Percentiles rank a stretch among this genome's conserved stretches.
phyloP scores from a whole-genome alignment of 2,113 vertebrate genomes.

The Micronycteris hirsuta region DNA sequence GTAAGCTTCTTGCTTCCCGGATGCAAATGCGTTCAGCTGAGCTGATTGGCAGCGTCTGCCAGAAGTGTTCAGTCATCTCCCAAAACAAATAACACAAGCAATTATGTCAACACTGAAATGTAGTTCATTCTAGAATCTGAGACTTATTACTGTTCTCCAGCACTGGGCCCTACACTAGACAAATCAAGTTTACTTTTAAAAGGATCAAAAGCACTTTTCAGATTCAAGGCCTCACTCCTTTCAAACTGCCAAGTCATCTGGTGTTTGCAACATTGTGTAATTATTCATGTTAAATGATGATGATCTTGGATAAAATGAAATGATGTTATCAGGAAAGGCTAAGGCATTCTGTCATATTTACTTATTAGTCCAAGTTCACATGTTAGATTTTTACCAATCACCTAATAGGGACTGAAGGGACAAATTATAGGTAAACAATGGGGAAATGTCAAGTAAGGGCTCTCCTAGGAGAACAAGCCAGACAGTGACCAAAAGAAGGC shows the following conservation, averaged over 20 bases:
- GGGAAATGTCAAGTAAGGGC: neutral
- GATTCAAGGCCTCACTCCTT: neutral
- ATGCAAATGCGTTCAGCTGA: neutral
- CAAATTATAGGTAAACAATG: neutral
- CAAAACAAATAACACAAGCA: neutral
- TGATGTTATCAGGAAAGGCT: neutral
- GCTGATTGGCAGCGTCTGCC: neutral
- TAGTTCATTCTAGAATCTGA: slow-evolving; percentile 37
- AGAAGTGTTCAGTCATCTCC: slow-evolving; percentile 6
- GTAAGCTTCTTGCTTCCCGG: neutral
- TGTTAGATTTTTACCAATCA: neutral
- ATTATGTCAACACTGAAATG: slow-evolving; percentile 10
- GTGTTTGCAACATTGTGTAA: neutral
- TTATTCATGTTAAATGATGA: neutral
- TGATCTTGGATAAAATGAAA: neutral
- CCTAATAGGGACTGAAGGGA: neutral
- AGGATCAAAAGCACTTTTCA: neutral
- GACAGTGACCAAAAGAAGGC: neutral
- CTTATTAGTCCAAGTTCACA: neutral
- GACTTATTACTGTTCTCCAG: neutral
- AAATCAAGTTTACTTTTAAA: neutral
- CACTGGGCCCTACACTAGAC: neutral
- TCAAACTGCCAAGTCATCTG: neutral
- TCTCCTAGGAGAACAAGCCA: neutral
- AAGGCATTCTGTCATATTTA: neutral